Base-by-base conservation (phyloP, 2,888 invertebrate species). In the Caenorhabditis sinica region DNA sequence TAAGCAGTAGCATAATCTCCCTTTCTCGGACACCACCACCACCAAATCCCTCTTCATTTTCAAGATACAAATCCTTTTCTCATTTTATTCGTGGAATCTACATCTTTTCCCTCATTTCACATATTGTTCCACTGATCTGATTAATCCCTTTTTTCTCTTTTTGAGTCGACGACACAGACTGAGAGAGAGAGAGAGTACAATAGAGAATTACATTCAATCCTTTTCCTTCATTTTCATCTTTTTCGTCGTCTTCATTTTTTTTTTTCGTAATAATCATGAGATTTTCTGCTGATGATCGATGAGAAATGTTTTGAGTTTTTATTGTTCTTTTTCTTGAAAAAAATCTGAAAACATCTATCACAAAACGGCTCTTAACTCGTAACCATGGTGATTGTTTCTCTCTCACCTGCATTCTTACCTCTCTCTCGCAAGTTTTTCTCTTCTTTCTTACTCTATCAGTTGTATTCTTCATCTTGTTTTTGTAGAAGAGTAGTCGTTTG, bases 41-140 rank as follows among this genome's bases (percentile, higher is more conserved):
- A 25, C 56, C n/a, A 56, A 69, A 69, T 53, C 69, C 25, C 28
- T 56, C 20, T n/a, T n/a, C n/a, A n/a, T n/a, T n/a, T n/a, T n/a
- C n/a, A n/a, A n/a, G n/a, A n/a, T n/a, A n/a, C n/a, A n/a, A n/a
- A n/a, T n/a, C n/a, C n/a, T n/a, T n/a, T 60, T 33, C 30, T 36
- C 23, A 23, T 33, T 51, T n/a, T 53, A 66, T 53, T 13, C 25
- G 2, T n/a, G n/a, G n/a, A n/a, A n/a, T n/a, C n/a, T 23, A n/a
- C 45, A 25, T 43, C 23, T 63, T 20, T 36, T 53, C 30, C 53
- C 20, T 36, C 68, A 33, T 68, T 36, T 20, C 15, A 23, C 49
- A 49, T 53, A 68, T 69, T 69, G 69, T 69, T 56, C 69, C 25
- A 69, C 56, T 69, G 69, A 69, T 69, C 56, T 56, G 69, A 69